phyloP scores from a whole-genome alignment of 2,888 invertebrate genomes.

The Drosophila koepferae region DNA sequence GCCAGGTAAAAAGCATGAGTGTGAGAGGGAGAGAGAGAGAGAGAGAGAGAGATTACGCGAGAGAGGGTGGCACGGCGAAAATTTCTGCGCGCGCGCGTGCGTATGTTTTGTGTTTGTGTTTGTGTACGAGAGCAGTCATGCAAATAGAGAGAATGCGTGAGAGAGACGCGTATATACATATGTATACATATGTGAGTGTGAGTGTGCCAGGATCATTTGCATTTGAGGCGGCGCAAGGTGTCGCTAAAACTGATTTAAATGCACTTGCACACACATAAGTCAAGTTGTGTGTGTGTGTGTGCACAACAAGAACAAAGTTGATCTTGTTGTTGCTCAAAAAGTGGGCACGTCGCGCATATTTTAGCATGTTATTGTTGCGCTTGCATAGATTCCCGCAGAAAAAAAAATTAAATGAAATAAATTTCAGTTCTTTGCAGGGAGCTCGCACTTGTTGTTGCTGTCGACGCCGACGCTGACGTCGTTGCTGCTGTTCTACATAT shows the following conservation, averaged over 20 bases:
- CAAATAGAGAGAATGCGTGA: conserved; percentile 42
- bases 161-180: conserved; percentile 20
- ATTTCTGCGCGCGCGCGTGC: conserved; percentile 24
- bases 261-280: conserved; percentile 55
- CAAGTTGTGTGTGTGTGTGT: conserved; percentile 19
- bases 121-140: conserved; percentile 25
- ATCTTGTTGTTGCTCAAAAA: conserved; percentile 66
- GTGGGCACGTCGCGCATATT: conserved; percentile 80
- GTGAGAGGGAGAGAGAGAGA: conserved; percentile 32
- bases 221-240: conserved; percentile 75
- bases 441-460: conserved; percentile 65
- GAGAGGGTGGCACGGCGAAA: conserved; percentile 51
- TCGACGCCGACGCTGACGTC: conserved; percentile 3
- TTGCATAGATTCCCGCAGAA: conserved; percentile 65
- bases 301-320: conserved; percentile 51
- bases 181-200: conserved; percentile 18
- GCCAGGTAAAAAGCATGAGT: conserved; percentile 71
- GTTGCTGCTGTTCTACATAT: conserved; percentile 70
- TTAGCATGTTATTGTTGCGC: conserved; percentile 52
- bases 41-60: conserved; percentile 5
- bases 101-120: conserved; percentile 12
- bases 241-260: conserved; percentile 74
- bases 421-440: conserved; percentile 38
- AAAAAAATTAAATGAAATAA: conserved; percentile 19
- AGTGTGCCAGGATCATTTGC: conserved; percentile 74